Evolutionary conservation across 1,140 invertebrate genomes (phyloP).

Genomic region (Acromyrmex charruanus): DNA sequence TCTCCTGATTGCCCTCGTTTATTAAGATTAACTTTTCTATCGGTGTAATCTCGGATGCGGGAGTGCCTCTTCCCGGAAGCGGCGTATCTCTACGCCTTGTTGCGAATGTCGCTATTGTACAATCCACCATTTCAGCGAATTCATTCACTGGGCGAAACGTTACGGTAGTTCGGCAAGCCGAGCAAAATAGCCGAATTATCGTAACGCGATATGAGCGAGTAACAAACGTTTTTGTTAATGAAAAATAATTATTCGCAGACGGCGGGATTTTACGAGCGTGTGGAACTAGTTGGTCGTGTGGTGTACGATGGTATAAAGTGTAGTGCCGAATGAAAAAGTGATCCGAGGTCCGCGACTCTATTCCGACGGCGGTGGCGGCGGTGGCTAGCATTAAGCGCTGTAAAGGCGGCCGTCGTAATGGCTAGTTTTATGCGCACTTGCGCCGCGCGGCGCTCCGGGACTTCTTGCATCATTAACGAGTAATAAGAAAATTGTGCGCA

Average conservation of each 20-base stretch:
- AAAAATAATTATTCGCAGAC: conserved; percentile 66
- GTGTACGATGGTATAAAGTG: conserved; percentile 66
- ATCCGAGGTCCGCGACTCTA: conserved; percentile 33
- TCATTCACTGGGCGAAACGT: not conserved
- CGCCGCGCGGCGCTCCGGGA: conserved; percentile 48
- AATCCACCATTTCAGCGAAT: not conserved
- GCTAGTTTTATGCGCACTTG: conserved; percentile 73
- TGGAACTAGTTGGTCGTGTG: conserved; percentile 58
- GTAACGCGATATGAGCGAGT: not conserved
- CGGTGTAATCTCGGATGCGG: conserved; percentile 79
- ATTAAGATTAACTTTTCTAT: conserved; percentile 87
- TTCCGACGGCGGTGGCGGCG: not conserved
- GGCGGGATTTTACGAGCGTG: conserved; percentile 46
- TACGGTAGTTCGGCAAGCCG: not conserved
- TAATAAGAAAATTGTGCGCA: conserved; percentile 76
- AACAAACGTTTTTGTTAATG: conserved; percentile 52
- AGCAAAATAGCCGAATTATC: not conserved
- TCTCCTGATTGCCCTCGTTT: conserved; percentile 85
- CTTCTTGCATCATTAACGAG: conserved; percentile 77
- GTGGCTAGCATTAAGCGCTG: conserved; percentile 64
- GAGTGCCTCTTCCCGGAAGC: conserved; percentile 2
- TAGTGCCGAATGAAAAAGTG: conserved; percentile 67
- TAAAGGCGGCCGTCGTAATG: conserved; percentile 73
- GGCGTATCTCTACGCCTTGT: conserved; percentile 40
- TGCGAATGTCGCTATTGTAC: conserved; percentile 35